These are phyloP conservation scores for Jordanella pulchra DNA, from an alignment of 2,797 vertebrate genomes.

Conservation along the genomic window DNA sequence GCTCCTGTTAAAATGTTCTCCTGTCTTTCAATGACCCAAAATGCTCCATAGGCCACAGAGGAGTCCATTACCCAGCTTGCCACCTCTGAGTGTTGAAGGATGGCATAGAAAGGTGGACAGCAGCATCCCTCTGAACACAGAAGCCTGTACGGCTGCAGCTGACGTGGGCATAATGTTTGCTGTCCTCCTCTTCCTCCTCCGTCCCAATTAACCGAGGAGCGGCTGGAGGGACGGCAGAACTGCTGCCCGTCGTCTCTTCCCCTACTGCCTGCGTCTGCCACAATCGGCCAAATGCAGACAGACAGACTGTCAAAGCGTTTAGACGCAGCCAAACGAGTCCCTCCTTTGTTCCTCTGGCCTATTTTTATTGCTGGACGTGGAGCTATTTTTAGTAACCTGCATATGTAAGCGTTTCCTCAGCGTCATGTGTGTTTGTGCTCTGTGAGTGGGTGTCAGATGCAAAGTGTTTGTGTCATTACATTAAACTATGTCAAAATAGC, in stretches of 20 bases:
- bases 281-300: conserved; percentile 73
- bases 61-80: conserved; percentile 52
- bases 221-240: conserved; percentile 71
- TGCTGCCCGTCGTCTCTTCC: conserved; percentile 68
- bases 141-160: conserved; percentile 50
- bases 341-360: conserved; percentile 73
- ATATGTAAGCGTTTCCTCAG: conserved; percentile 67
- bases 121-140: conserved; percentile 45
- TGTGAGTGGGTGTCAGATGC: conserved; percentile 47
- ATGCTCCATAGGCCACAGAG: conserved; percentile 51
- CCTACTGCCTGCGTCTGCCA: conserved; percentile 52
- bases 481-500: conserved; percentile 56
- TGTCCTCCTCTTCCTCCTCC: conserved; percentile 40
- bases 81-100: conserved; percentile 55
- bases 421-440: conserved; percentile 21
- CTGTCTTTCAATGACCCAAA: conserved; percentile 48
- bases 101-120: conserved; percentile 29
- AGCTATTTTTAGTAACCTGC: conserved; percentile 75
- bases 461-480: conserved; percentile 56
- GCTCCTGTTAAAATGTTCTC: conserved; percentile 27
- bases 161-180: conserved; percentile 51
- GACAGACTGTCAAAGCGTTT: conserved; percentile 79
- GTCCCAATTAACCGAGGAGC: conserved; percentile 69
- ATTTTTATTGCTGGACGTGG: conserved; percentile 72
- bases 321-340: conserved; percentile 66